Conservation (phyloP, 2,113 vertebrate species). For the Solenodon paradoxus region DNA sequence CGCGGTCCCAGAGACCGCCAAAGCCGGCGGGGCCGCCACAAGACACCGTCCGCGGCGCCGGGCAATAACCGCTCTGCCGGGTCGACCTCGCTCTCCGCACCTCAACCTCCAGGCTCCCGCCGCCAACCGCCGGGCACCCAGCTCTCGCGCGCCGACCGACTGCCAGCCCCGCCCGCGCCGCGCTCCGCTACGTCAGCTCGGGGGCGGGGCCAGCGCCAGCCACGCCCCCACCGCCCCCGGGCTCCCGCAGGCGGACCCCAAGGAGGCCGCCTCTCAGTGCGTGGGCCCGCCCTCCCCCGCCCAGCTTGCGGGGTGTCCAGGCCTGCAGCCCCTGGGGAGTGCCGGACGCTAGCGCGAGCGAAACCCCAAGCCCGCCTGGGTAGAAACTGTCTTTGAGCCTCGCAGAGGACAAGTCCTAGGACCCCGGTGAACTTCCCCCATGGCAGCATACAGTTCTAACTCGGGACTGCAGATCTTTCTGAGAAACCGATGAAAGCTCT, state of each 20-base stretch:
- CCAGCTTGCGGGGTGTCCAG: accelerated
- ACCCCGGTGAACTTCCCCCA: neutral
- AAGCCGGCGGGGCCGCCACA: conserved; percentile 13
- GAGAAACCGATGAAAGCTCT: neutral
- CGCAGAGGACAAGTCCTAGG: neutral
- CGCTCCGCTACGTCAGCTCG: conserved; percentile 48
- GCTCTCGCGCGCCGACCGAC: neutral
- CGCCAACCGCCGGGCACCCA: neutral
- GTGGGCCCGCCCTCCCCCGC: accelerated
- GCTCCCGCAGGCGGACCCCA: neutral
- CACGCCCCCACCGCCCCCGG: neutral
- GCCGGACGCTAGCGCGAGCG: neutral
- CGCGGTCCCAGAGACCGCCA: conserved; percentile 15
- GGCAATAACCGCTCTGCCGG: conserved; percentile 43
- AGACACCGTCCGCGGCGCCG: neutral
- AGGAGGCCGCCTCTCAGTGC: neutral
- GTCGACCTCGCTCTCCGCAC: neutral
- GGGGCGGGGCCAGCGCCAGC: conserved; percentile 22
- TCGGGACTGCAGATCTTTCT: neutral
- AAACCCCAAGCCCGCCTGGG: neutral
- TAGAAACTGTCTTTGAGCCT: neutral
- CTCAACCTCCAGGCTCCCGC: conserved; percentile 45
- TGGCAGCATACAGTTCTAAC: neutral
- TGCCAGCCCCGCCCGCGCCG: neutral
- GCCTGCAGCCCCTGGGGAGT: neutral